Conservation (phyloP, 2,797 vertebrate genomes). For the Scyliorhinus canicula region DNA sequence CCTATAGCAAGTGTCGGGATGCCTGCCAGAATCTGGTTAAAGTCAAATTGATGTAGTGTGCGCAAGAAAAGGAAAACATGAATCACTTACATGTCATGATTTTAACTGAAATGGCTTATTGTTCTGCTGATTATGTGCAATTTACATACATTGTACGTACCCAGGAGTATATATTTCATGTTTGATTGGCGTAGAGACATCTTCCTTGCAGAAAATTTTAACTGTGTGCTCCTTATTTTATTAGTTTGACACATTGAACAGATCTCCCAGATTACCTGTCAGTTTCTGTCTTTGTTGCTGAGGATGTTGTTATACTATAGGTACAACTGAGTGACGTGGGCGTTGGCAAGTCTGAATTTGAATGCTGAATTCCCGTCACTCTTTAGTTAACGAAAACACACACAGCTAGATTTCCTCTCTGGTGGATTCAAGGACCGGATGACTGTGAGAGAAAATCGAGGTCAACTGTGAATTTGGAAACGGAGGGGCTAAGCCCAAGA, state of each 20-base stretch:
- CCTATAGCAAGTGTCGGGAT: neutral
- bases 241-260: neutral
- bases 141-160: too few species aligned
- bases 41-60: neutral
- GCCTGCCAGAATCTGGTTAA: neutral
- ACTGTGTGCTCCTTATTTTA: neutral
- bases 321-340: neutral
- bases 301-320: neutral
- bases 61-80: neutral
- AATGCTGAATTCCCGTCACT: neutral
- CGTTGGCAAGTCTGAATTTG: too few species aligned
- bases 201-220: neutral
- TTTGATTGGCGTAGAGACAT: neutral
- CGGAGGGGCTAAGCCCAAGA: neutral
- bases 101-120: neutral
- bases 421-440: neutral
- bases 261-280: neutral
- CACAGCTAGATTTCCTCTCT: neutral
- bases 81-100: neutral
- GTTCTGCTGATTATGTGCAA: neutral
- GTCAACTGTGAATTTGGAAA: neutral
- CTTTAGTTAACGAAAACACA: neutral
- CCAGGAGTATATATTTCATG: neutral
- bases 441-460: neutral
- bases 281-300: neutral